Conservation (phyloP, 1,140 invertebrate species). For the Harlomillsia oculata region DNA sequence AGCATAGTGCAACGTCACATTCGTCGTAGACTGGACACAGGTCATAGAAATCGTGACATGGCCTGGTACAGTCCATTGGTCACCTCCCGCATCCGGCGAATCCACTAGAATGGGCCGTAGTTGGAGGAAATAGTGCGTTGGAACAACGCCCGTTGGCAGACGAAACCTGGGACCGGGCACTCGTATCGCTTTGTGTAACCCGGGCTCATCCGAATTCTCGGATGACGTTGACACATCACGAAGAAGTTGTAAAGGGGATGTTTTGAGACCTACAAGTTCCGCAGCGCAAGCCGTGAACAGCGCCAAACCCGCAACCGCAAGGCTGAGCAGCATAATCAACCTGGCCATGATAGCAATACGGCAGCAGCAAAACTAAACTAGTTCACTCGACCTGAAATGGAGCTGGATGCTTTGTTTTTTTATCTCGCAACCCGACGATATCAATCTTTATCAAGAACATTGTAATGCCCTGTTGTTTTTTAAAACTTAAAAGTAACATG, state of each 20-base stretch:
- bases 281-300: no score
- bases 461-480: no score
- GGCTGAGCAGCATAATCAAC: no score
- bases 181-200: not conserved
- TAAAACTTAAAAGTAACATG: no score
- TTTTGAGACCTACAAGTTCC: no score
- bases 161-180: not conserved
- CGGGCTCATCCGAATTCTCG: not conserved
- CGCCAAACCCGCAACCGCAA: no score
- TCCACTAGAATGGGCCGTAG: not conserved
- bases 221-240: not conserved
- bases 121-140: not conserved
- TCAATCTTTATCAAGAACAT: no score
- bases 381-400: no score
- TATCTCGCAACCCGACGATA: no score
- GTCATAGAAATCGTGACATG: slow-evolving; percentile 1
- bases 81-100: not conserved
- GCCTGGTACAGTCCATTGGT: not conserved
- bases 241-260: not conserved
- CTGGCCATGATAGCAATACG: no score
- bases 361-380: no score
- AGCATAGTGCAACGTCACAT: slow-evolving; percentile 1
- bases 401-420: no score
- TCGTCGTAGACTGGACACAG: not conserved
- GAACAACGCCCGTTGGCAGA: not conserved